Evolutionary conservation across 2,797 vertebrate species (phyloP).

Genomic region (Amphiprion clarkii): DNA sequence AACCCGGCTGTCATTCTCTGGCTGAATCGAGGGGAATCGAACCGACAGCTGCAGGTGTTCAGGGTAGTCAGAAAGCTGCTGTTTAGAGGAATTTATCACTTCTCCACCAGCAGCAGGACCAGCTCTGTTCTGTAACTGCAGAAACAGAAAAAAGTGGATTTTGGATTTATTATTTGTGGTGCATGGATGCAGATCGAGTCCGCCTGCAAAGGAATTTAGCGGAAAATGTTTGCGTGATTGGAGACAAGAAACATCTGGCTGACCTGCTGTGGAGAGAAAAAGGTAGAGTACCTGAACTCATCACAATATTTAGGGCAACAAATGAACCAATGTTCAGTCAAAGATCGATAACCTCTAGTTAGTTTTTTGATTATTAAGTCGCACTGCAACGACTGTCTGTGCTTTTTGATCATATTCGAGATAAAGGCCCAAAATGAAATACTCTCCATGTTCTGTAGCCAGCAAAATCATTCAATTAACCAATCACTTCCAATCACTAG

Average conservation of each 20-base stretch:
- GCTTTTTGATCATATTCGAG: not conserved
- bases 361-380: not conserved
- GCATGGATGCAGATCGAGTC: conserved; percentile 19
- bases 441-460: not conserved
- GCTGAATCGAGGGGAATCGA: conserved; percentile 15
- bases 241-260: conserved; percentile 47
- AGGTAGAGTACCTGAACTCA: conserved; percentile 49
- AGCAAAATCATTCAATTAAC: conserved; percentile 4
- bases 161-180: not conserved
- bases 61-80: conserved; percentile 1
- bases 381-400: too few relatives aligned
- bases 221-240: conserved; percentile 31
- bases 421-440: not conserved
- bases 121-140: not conserved
- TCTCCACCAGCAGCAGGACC: not conserved
- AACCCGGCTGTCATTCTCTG: not conserved
- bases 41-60: conserved; percentile 32
- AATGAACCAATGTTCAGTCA: not conserved
- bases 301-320: not conserved
- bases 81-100: conserved; percentile 8
- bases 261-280: conserved; percentile 40
- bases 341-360: not conserved
- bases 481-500: not conserved
- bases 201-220: conserved; percentile 4
- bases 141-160: conserved; percentile 30